Conservation (phyloP, 2,888 invertebrate genomes). For the Temnothorax ravouxi region DNA sequence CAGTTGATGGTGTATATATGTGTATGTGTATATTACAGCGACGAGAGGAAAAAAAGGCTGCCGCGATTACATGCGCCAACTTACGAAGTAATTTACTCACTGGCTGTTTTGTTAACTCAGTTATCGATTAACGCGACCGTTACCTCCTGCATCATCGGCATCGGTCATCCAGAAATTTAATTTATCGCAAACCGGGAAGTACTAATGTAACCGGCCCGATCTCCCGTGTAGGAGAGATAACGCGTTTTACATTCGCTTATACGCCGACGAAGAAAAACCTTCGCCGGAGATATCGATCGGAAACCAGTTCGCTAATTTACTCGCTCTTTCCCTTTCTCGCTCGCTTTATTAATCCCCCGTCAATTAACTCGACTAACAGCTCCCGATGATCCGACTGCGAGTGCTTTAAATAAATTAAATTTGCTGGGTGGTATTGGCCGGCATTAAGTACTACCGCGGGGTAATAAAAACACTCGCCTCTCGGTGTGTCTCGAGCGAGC, state of each 20-base stretch:
- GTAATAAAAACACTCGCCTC: conserved; percentile 49
- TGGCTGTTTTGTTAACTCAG: conserved; percentile 25
- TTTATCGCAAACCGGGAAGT: conserved; percentile 25
- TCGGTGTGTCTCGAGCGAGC: conserved; percentile 12
- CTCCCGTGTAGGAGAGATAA: conserved; percentile 7
- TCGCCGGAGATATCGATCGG: conserved; percentile 47
- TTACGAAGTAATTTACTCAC: conserved; percentile 33
- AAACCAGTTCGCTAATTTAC: conserved; percentile 61
- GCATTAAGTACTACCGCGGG: conserved; percentile 46
- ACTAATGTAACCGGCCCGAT: conserved; percentile 35
- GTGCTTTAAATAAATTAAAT: conserved; percentile 57
- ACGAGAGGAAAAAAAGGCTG: neutral
- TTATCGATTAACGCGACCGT: conserved; percentile 34
- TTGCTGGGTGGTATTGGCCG: conserved; percentile 50
- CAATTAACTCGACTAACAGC: conserved; percentile 54
- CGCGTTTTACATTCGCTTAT: conserved; percentile 32
- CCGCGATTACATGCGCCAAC: neutral
- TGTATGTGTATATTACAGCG: neutral
- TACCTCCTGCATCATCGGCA: conserved; percentile 12
- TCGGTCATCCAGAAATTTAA: conserved; percentile 49
- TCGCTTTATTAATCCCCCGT: conserved; percentile 53
- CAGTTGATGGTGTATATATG: neutral
- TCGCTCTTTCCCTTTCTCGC: conserved; percentile 45
- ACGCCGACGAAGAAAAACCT: conserved; percentile 40
- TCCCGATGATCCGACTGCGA: conserved; percentile 54